Evolutionary conservation across 1,140 invertebrate genomes (phyloP), one percentile per base, ranked within the genome.

Genomic region (Hylaeus anthracinus): DNA sequence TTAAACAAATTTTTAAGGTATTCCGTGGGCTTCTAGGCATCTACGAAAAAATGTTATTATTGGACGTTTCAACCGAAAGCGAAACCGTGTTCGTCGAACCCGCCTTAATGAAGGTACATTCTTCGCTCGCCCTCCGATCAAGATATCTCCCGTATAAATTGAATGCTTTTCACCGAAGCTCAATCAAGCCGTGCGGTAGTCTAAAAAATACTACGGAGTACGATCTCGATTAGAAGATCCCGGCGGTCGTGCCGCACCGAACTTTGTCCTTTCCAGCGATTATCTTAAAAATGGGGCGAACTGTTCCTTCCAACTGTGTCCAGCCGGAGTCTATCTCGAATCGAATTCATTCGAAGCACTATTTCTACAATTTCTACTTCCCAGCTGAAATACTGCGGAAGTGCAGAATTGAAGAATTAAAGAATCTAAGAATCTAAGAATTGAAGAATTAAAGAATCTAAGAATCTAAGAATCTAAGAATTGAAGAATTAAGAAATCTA

Each of bases 91-190:
- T 87, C 79, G 79, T 88, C 64, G 85, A 77, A 81, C 51, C 65
- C 61, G 67, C 64, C 85, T 88, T 88, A 88, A 88, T 88, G 86
- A 88, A 88, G 86, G 86, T 86, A 88, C 86, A 88, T 88, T 88
- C 86, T 85, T 88, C 83, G 79, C 69, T 80, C 79, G 82, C 64
- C 63, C 83, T 76, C 79, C 83, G 85, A 88, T 88, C 86, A 88
- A 88, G 86, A 87, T 88, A 88, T 88, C 85, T 72, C 43, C 76
- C 69, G 65, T 88, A 87, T 88, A 88, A 87, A 87, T 88, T 84
- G 86, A 85, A 88, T 88, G 70, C 86, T 87, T 87, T 88, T 88
- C 86, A 88, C 79, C 73, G 85, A 87, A 81, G 79, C 82, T 88
- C 86, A 87, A 88, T 88, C 86, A 88, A 85, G 71, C 85, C 79